Evolutionary conservation across 2,888 invertebrate species (phyloP), one percentile per base, ranked within the genome.

Genomic region (Melieria picta): DNA sequence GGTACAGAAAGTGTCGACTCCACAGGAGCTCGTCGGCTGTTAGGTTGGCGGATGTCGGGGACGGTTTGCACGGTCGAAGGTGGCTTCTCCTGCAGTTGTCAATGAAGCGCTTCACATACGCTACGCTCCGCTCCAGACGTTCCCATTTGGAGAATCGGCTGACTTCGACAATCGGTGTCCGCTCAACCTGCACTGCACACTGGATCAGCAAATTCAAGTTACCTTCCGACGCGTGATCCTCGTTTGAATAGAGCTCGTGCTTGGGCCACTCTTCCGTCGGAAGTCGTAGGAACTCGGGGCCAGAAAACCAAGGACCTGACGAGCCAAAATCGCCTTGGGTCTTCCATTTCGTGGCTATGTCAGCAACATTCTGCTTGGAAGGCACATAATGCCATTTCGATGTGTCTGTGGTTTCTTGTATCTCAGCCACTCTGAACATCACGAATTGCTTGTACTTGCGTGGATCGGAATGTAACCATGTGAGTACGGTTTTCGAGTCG

Each of bases 381-480:
- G 74, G 72, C 3, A 77, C 63, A 52, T 71, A 75, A 3, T 48
- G 60, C 75, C 75, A 75, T 57, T 50, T 70, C 9, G 48, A 7
- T 7, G 72, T 66, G 50, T 71, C 62, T 5, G 73, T 75, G 6
- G 47, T 65, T n/a, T 74, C 74, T n/a, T 74, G 76, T 16, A 76
- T 72, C 46, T 77, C 75, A 1, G 71, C 75, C 0, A 77, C 48
- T 30, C 75, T 66, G 45, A 74, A 73, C 72, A 73, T 72, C 2
- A 76, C 77, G 13, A 77, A 77, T 68, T 76, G 74, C 16, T 76
- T 73, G 47, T 63, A 75, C 4, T 9, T 56, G 58, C 79, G 72
- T 4, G 77, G 74, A 7, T 79, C 77, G 7, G 77, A 77, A 48
- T 16, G 66, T 16, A 79, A 62, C 79, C 79, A 81, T 61, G 68